Conservation (phyloP, 2,113 vertebrate species). For the Bombycilla garrulus region DNA sequence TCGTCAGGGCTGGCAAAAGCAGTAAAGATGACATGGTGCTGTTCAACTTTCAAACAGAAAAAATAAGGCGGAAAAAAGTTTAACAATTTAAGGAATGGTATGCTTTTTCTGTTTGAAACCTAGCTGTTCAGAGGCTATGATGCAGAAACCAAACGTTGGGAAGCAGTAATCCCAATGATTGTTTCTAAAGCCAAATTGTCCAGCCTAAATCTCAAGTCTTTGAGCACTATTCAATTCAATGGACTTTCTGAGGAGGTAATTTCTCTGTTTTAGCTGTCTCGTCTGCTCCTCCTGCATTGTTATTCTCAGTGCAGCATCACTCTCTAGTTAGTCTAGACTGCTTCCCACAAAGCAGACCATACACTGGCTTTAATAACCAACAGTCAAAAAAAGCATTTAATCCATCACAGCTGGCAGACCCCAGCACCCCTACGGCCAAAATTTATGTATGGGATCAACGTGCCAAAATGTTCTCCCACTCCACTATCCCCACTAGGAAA, state of each 20-base stretch:
- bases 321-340: not conserved
- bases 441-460: not conserved
- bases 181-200: not conserved
- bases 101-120: not conserved
- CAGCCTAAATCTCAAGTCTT: not conserved
- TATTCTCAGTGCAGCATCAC: not conserved
- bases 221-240: not conserved
- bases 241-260: not conserved
- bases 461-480: not conserved
- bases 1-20: not conserved
- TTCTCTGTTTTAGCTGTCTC: not conserved
- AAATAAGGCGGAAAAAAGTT: not conserved
- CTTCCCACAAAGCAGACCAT: not conserved
- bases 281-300: not conserved
- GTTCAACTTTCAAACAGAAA: not conserved
- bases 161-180: not conserved
- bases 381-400: not conserved
- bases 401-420: not conserved
- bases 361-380: not conserved
- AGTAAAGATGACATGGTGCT: not conserved
- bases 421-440: not conserved
- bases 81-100: not conserved
- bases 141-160: not conserved
- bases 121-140: not conserved
- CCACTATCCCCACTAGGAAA: not conserved